These are phyloP conservation scores for Ceratotherium simum DNA, from an alignment of 2,113 vertebrate genomes.

Conservation along the genomic window DNA sequence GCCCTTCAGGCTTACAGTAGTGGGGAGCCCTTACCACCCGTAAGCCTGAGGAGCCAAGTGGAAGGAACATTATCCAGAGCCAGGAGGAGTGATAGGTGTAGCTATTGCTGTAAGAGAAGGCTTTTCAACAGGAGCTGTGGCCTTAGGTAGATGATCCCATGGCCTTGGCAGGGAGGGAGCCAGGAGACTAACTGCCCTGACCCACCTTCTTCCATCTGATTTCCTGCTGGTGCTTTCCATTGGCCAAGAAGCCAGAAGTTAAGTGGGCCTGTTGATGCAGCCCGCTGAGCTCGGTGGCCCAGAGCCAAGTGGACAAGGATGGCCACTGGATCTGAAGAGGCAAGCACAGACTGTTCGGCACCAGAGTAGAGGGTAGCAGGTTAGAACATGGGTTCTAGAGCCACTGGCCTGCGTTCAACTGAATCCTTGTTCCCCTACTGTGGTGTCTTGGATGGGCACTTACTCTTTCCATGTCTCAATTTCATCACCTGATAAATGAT, in stretches of 20 bases:
- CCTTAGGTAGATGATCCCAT: background rate
- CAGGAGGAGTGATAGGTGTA: background rate
- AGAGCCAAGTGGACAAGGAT: background rate
- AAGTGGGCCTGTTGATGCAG: rapidly evolving
- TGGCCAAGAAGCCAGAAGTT: background rate
- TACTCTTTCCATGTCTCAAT: background rate
- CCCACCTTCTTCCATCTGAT: background rate
- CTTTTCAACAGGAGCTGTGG: background rate
- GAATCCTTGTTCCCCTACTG: background rate
- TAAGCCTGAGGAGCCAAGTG: background rate
- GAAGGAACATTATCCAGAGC: no score
- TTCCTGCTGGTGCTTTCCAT: background rate
- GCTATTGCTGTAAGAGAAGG: background rate
- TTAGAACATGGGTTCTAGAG: background rate
- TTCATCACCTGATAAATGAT: background rate
- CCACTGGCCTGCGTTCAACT: background rate
- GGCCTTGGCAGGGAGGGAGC: background rate
- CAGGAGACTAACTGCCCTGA: background rate
- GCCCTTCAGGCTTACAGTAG: rapidly evolving
- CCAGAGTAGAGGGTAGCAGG: no score
- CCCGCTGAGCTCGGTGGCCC: background rate
- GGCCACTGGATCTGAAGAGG: background rate
- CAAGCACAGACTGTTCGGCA: background rate
- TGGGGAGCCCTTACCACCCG: background rate
- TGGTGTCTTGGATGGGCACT: background rate